Evolutionary conservation across 2,888 invertebrate species (phyloP), one percentile per base, ranked within the genome.

Genomic region (Erebia ligea): DNA sequence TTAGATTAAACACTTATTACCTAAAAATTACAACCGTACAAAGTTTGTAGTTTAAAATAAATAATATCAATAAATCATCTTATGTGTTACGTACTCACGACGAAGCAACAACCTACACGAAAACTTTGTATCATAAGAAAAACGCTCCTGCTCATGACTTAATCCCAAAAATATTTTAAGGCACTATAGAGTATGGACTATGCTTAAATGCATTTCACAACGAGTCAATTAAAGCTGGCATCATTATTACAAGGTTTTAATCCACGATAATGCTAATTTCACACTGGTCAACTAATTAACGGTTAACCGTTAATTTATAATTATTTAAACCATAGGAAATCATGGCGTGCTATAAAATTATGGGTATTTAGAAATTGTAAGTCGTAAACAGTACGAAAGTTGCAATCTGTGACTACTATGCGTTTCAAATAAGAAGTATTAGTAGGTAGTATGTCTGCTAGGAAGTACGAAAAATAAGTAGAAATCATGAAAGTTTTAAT

Each of bases 161-260:
- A 68, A 40, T 13, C 77, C 76, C 67, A 48, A 34, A 58, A 73
- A 71, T 62, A 62, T 68, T 77, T 76, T 65, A 77, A 81, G 80
- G 80, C 78, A 80, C 70, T 67, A 82, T 83, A 83, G 54, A 25
- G 56, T 57, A 57, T 25, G 56, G 62, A 48, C 62, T 62, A 62
- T 62, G 45, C 62, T 62, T 62, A 62, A 62, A 62, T 48, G 62
- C 84, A 85, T 88, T 90, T 87, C 86, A 83, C 86, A 86, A 88
- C 88, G 81, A 87, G 87, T 89, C 90, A 89, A 90, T 89, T 90
- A 88, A 86, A 87, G 74, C 79, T 74, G 76, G 75, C 84, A 82
- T 84, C 86, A 86, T 87, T 86, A 87, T 82, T 76, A 82, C 82
- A 81, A 79, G 83, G 84, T 85, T 83, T 86, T 84, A 82, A 82